Conservation (phyloP, 2,113 vertebrate genomes). For the Hypomesus transpacificus region DNA sequence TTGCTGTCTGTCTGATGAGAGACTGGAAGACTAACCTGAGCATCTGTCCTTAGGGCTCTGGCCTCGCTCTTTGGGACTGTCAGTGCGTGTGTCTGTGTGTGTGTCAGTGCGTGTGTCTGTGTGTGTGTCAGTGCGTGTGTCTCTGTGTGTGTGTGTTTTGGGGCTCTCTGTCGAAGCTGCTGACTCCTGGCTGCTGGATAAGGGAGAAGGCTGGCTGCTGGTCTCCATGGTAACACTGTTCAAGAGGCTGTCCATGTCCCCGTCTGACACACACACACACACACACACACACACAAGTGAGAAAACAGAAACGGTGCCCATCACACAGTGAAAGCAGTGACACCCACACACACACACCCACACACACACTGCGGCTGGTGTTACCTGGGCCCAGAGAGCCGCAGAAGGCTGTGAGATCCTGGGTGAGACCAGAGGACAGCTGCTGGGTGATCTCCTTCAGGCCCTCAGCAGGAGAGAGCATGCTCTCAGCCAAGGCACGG, state of each 20-base stretch:
- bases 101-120: slow-evolving; percentile 1
- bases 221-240: slow-evolving; percentile 80
- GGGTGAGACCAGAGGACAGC: slow-evolving; percentile 83
- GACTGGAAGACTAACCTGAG: slow-evolving; percentile 53
- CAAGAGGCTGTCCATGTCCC: slow-evolving; percentile 85
- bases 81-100: neutral
- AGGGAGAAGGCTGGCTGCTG: slow-evolving; percentile 67
- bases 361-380: neutral
- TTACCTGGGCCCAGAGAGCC: slow-evolving; percentile 87
- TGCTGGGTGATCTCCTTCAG: slow-evolving; percentile 87
- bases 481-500: slow-evolving; percentile 87
- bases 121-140: slow-evolving; percentile 34
- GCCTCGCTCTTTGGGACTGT: neutral
- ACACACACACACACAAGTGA: neutral
- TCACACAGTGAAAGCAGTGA: too few species aligned
- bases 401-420: slow-evolving; percentile 83
- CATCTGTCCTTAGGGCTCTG: slow-evolving; percentile 33
- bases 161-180: slow-evolving; percentile 38
- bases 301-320: neutral
- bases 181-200: slow-evolving; percentile 62
- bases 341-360: neutral
- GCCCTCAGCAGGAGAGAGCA: slow-evolving; percentile 82
- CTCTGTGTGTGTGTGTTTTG: slow-evolving; percentile 28
- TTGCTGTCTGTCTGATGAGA: neutral
- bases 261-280: slow-evolving; percentile 70